A percentile compares a stretch with the other conserved stretches of the same genome.
These are phyloP conservation scores for Geotrupes spiniger DNA, from an alignment of 2,888 invertebrate species.

Conservation along the genomic window DNA sequence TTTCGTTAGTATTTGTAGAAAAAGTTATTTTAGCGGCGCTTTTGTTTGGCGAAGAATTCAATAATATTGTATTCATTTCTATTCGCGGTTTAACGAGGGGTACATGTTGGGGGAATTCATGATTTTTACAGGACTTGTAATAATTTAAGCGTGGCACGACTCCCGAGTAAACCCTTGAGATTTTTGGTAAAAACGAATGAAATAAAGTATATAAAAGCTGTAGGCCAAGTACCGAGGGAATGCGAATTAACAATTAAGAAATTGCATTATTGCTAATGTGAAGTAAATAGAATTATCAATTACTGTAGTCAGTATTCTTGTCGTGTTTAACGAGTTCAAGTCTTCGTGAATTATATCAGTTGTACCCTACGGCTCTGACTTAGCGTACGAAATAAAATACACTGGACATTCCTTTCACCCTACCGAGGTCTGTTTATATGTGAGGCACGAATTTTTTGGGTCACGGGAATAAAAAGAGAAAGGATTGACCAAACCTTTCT, in stretches of 20 bases:
- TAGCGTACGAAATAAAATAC: constrained; percentile 35
- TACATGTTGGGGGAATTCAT: constrained; percentile 3
- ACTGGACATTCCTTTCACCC: constrained; percentile 34
- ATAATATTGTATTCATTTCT: neutral
- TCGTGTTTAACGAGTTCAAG: constrained; percentile 32
- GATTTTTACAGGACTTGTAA: constrained; percentile 3
- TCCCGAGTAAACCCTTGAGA: constrained; percentile 29
- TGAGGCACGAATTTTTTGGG: constrained; percentile 38
- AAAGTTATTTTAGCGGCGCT: constrained; percentile 1
- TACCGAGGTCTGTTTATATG: constrained; percentile 37
- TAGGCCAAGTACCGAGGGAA: constrained; percentile 34
- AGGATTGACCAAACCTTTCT: neutral
- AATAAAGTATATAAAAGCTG: constrained; percentile 31
- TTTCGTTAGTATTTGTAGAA: too few relatives aligned
- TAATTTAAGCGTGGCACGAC: constrained; percentile 33
- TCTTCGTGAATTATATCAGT: constrained; percentile 34
- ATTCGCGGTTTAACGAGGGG: neutral
- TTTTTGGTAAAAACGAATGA: constrained; percentile 24
- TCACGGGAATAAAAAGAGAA: constrained; percentile 29
- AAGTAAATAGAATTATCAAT: constrained; percentile 42
- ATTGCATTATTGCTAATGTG: constrained; percentile 44
- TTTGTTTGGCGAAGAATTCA: neutral
- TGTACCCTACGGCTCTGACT: constrained; percentile 29
- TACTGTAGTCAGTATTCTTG: constrained; percentile 26
- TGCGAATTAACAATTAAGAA: constrained; percentile 44